Conservation (phyloP, 2,797 vertebrate species). For the Picus viridis region DNA sequence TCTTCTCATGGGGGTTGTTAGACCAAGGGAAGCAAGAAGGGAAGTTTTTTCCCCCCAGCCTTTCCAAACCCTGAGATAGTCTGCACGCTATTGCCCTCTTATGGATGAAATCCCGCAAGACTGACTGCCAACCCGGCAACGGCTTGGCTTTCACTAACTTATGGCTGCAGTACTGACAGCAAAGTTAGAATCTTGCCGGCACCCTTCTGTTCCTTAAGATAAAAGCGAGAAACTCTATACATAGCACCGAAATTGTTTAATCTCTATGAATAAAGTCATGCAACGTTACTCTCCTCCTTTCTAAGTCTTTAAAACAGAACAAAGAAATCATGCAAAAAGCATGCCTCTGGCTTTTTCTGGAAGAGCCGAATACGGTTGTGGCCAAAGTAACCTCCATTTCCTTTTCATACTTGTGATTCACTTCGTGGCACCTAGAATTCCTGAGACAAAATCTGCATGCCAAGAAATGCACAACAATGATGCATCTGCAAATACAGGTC, state of each 20-base stretch:
- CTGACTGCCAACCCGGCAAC: neutral
- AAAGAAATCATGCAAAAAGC: neutral
- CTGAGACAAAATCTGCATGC: neutral
- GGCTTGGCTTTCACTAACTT: neutral
- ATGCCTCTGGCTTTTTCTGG: neutral
- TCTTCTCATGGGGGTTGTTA: neutral
- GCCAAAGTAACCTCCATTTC: neutral
- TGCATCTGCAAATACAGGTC: neutral
- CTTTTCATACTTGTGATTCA: constrained; percentile 1
- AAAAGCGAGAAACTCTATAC: neutral
- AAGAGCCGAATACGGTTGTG: neutral
- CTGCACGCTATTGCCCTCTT: constrained; percentile 29
- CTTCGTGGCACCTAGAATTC: neutral
- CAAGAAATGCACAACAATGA: neutral
- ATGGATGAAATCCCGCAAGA: neutral
- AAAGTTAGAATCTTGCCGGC: neutral
- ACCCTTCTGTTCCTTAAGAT: neutral
- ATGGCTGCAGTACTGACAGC: neutral
- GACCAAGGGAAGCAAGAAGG: neutral
- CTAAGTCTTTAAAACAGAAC: neutral
- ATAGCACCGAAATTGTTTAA: neutral
- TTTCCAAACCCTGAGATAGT: neutral
- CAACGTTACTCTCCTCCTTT: neutral
- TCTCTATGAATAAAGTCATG: neutral
- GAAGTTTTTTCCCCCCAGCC: neutral